Evolutionary conservation across 1,140 invertebrate genomes (phyloP).

Genomic region (Adelges cooleyi): DNA sequence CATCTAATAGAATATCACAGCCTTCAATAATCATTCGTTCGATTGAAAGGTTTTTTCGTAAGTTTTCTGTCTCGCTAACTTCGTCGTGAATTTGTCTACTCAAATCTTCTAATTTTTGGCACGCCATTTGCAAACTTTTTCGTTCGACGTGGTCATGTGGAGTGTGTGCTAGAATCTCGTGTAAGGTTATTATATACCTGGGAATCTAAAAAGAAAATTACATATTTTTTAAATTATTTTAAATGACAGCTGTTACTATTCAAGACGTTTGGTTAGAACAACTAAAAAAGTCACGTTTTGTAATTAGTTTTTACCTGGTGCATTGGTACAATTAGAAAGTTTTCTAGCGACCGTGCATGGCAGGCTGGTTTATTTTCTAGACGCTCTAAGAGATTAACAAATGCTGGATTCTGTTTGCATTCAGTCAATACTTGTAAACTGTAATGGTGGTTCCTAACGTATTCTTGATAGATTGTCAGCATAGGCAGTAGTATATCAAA

Average conservation of each 20-base stretch:
- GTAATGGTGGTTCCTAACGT: conserved; percentile 87
- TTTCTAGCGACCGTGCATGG: conserved; percentile 74
- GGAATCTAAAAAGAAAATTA: conserved; percentile 55
- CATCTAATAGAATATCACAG: conserved; percentile 85
- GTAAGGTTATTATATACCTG: conserved; percentile 81
- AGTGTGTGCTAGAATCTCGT: conserved; percentile 82
- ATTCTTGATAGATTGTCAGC: conserved; percentile 90
- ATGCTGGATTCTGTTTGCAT: conserved; percentile 76
- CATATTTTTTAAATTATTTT: neutral
- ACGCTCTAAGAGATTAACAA: conserved; percentile 65
- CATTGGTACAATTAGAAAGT: conserved; percentile 89
- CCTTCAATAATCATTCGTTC: conserved; percentile 92
- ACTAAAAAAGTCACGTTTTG: no score
- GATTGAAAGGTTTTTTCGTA: conserved; percentile 82
- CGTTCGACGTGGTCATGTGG: conserved; percentile 91
- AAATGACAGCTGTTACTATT: neutral
- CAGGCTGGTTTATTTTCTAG: conserved; percentile 78
- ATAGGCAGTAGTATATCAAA: conserved; percentile 90
- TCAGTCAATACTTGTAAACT: conserved; percentile 87
- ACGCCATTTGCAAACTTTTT: conserved; percentile 75
- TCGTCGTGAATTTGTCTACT: conserved; percentile 76
- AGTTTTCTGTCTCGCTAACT: conserved; percentile 87
- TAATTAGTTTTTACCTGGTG: conserved; percentile 68
- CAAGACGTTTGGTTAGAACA: no score
- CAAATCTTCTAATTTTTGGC: conserved; percentile 78